Evolutionary conservation across 2,888 invertebrate genomes (phyloP), one percentile per base, ranked within the genome.

Genomic region (Macrosoma leucophasiata): DNA sequence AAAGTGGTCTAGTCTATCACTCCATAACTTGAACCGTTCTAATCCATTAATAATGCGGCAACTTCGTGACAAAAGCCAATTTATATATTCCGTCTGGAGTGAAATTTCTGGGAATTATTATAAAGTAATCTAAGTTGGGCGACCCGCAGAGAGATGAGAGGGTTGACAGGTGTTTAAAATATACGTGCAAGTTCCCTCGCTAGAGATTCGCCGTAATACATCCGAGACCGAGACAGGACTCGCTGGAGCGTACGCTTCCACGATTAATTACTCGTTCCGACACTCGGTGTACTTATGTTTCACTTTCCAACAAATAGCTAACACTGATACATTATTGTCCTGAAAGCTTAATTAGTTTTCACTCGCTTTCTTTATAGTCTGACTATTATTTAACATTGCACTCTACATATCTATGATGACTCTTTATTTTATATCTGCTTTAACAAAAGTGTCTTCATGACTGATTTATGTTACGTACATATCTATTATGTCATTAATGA

Each of bases 51-150:
- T 72, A 70, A 70, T 69, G 62, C 59, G 50, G 62, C 51, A 68
- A 72, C 62, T 69, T 64, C 48, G 56, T 64, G 66, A 69, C 68
- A 69, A 69, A 68, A 61, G 54, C 61, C 64, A 73, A 73, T 76
- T 69, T 71, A 70, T 71, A 65, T 59, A 69, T 72, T 67, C 67
- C 58, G 62, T 66, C 64, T 68, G 59, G 64, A 68, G 63, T 65
- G 62, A 68, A 66, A 70, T 71, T 69, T 65, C 60, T 58, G 55
- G 46, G 62, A 62, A 72, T 78, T 72, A 78, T 78, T 81, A 77
- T 73, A 74, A 77, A 77, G 81, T 75, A 79, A 82, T 82, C 73
- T 75, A 78, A 81, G 76, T 82, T 81, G 69, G 70, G 43, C 67
- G 66, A 67, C 55, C 64, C 66, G 61, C 54, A 56, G 63, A 60